Conservation (phyloP, 2,888 invertebrate species). For the Dolomedes plantarius region DNA sequence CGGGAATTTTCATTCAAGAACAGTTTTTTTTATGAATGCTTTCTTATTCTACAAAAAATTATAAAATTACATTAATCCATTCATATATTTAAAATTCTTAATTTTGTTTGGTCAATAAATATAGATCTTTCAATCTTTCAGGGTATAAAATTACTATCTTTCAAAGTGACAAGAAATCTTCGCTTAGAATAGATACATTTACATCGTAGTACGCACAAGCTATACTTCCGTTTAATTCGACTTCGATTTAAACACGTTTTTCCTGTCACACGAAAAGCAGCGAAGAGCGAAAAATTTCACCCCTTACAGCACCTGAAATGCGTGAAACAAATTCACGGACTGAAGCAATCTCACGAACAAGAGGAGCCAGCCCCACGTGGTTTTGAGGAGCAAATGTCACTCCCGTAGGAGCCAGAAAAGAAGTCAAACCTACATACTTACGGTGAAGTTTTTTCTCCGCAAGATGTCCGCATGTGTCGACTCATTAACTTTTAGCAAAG, state of each 20-base stretch:
- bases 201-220: no score
- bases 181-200: no score
- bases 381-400: constrained; percentile 38
- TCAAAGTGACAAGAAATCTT: not conserved
- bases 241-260: not conserved
- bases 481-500: not conserved
- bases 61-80: no score
- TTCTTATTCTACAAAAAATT: no score
- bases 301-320: not conserved
- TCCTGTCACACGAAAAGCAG: not conserved
- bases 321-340: not conserved
- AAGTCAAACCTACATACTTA: not conserved
- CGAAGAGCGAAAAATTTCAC: not conserved
- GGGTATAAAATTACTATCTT: no score
- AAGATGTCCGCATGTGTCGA: not conserved
- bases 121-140: no score
- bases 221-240: not conserved
- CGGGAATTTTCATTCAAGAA: no score
- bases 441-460: not conserved
- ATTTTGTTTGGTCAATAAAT: no score
- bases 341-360: not conserved
- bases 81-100: no score
- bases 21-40: no score
- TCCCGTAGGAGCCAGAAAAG: not conserved
- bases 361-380: constrained; percentile 47